Conservation (phyloP, 2,797 vertebrate species). For the Myiothlypis chrysogaster region DNA sequence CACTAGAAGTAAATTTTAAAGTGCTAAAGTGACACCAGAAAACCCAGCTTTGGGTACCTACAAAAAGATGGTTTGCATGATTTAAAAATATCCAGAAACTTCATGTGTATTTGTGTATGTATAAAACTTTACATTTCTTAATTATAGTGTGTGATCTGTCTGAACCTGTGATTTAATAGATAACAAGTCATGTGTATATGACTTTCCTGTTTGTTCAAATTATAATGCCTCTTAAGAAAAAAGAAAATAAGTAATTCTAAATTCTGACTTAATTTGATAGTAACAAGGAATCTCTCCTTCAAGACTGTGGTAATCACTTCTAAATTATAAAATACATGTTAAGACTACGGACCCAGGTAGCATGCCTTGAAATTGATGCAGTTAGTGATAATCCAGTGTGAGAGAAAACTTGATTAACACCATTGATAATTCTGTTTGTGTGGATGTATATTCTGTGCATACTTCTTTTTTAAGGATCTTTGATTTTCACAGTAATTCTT, state of each 20-base stretch:
- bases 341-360: not conserved
- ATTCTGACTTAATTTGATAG: not conserved
- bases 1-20: not conserved
- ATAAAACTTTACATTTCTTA: not conserved
- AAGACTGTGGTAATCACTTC: not conserved
- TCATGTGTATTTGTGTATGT: not conserved
- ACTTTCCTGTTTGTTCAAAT: not conserved
- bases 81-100: not conserved
- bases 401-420: not conserved
- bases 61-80: not conserved
- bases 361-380: not conserved
- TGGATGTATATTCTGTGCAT: constrained; percentile 2
- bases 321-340: not conserved
- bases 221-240: not conserved
- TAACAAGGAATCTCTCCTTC: not conserved
- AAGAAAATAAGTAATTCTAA: not conserved
- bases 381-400: not conserved
- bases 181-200: rapidly evolving
- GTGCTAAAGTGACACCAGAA: not conserved
- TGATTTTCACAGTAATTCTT: constrained; percentile 56
- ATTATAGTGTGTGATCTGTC: not conserved
- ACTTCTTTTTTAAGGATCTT: constrained; percentile 40
- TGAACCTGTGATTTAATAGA: not conserved
- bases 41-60: not conserved
- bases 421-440: not conserved